phyloP scores from a whole-genome alignment of 2,113 vertebrate species.

The Rhadina sibilatrix region DNA sequence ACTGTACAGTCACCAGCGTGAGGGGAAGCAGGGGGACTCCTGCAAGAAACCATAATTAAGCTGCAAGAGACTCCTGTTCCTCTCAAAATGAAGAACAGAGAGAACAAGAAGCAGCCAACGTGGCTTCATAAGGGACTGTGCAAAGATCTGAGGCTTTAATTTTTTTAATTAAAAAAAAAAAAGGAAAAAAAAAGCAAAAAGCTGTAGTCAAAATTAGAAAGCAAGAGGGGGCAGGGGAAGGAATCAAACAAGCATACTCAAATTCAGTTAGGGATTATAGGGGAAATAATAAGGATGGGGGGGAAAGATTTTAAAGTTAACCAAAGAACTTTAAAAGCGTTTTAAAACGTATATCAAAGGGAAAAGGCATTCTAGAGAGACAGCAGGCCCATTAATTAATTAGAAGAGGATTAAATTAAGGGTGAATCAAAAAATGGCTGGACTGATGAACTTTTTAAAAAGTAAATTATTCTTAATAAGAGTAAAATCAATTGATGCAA shows the following conservation, averaged over 20 bases:
- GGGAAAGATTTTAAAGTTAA: background rate
- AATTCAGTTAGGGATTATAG: conserved; percentile 43
- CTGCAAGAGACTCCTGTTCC: conserved; percentile 50
- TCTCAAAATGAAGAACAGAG: conserved; percentile 47
- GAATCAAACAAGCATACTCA: conserved; percentile 33
- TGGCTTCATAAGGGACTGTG: conserved; percentile 60
- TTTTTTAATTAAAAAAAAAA: conserved; percentile 67
- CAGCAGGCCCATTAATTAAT: conserved; percentile 34
- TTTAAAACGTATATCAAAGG: conserved; percentile 29
- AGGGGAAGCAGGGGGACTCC: conserved; percentile 50
- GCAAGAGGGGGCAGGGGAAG: conserved; percentile 32
- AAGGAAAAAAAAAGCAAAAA: background rate
- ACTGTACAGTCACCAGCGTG: background rate
- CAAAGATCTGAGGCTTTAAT: conserved; percentile 56
- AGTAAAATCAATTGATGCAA: background rate
- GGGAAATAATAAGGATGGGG: conserved; percentile 36
- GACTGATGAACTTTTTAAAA: background rate
- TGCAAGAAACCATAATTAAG: conserved; percentile 66
- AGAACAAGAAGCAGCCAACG: conserved; percentile 33
- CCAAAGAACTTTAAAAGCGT: conserved; percentile 18
- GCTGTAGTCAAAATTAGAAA: conserved; percentile 53
- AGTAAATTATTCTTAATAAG: background rate
- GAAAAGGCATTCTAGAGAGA: conserved; percentile 7
- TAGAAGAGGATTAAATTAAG: conserved; percentile 25
- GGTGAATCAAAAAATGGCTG: conserved; percentile 4